These are phyloP conservation scores for Diprion similis DNA, from an alignment of 1,140 invertebrate species.

Conservation along the genomic window DNA sequence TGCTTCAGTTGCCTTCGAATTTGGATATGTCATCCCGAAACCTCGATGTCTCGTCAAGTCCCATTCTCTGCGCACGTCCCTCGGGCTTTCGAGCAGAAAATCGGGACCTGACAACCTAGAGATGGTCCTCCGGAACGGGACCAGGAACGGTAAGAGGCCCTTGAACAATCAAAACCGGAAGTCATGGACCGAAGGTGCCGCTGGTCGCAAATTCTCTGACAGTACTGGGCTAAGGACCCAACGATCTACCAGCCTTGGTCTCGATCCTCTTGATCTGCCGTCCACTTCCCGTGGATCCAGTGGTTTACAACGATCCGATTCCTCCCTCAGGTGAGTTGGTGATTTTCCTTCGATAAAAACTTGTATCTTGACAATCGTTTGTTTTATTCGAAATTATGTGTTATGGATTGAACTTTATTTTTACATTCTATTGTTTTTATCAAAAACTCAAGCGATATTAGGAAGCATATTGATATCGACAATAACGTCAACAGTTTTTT, in stretches of 20 bases:
- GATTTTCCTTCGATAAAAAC: too few relatives aligned
- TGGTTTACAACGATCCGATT: neutral
- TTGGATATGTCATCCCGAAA: neutral
- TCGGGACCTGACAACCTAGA: neutral
- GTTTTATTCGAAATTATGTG: too few relatives aligned
- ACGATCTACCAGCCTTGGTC: conserved; percentile 33
- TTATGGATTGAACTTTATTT: too few relatives aligned
- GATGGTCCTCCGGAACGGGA: neutral
- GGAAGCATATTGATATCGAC: too few relatives aligned
- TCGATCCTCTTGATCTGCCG: conserved; percentile 31
- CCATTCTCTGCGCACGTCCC: neutral
- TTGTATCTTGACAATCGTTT: too few relatives aligned
- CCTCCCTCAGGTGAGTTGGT: neutral
- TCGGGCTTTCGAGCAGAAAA: neutral
- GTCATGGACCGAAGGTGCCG: conserved; percentile 44
- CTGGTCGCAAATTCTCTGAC: conserved; percentile 12
- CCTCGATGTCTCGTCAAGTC: neutral
- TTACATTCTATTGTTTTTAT: too few relatives aligned
- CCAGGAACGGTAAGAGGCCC: neutral
- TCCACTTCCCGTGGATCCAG: conserved; percentile 34
- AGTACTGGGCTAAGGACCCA: conserved; percentile 19
- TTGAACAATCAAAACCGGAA: conserved; percentile 32
- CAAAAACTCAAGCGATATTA: too few relatives aligned
- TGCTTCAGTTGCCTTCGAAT: neutral
- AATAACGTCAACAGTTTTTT: too few relatives aligned